Base-by-base conservation (phyloP, 92 coral and sea anemone genomes). In the Porites cylindrica region DNA sequence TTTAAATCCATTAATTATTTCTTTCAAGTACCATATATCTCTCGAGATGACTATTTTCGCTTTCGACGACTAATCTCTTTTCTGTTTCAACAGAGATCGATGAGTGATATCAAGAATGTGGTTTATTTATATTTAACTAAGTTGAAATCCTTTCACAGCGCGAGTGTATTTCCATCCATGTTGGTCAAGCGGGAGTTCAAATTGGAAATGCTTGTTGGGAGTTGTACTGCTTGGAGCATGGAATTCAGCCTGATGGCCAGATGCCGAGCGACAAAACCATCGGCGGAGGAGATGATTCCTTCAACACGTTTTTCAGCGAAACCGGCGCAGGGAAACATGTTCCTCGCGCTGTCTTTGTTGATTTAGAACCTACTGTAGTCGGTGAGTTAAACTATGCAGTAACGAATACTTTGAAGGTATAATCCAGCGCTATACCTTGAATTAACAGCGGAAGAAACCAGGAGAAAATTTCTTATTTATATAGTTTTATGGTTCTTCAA, bases 191-290 rank as follows among this genome's bases (percentile, higher is more conserved):
- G 47, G 99, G 99, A 24, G 98, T 94, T 51, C 98, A 96, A 82
- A 93, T 96, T 76, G 98, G 98, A 32, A 96, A 96, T 56, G 96
- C 95, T 43, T 96, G 99, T 72, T 96, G 99, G 99, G 99, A 96
- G 92, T 86, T 96, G 86, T 96, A 96, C 89, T 96, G 99, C 75
- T 83, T 96, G 91, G 99, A 96, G 83, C 99, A 96, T 79, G 96
- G 95, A 82, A 96, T 96, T 80, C 94, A 92, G 72, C 97, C 98
- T 23, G 98, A 96, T 88, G 98, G 98, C 38, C 97, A 94, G 76
- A 91, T 92, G 91, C 98, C 94, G 51, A 91, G 96, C 66, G 95
- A 94, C 87, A 86, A 83, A 38, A 90, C 91, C 51, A 79, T 87
- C 75, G 92, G 89, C 62, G 98, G 94, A 14, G 96, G 95, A 74